Evolutionary conservation across 2,113 vertebrate genomes (phyloP).

Genomic region (Pituophis catenifer): DNA sequence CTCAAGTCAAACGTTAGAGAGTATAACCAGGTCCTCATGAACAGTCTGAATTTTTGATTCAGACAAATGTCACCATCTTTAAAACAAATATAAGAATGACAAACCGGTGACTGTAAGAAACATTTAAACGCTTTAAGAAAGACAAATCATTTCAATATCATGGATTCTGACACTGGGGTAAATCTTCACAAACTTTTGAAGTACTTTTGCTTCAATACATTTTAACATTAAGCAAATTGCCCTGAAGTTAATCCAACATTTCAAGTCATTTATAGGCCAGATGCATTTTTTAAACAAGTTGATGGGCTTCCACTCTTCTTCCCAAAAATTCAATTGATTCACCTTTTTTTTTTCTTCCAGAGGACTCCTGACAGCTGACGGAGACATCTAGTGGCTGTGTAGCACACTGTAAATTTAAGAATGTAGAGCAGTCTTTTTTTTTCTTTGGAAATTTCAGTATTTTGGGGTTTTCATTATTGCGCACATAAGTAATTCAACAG

Average conservation of each 20-base stretch:
- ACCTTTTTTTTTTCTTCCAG: background rate
- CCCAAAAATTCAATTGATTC: background rate
- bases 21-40: background rate
- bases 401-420: background rate
- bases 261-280: background rate
- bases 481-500: no score
- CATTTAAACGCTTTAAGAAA: background rate
- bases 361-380: background rate
- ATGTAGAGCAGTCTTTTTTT: background rate
- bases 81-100: background rate
- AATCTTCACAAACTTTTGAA: background rate
- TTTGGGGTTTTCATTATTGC: background rate
- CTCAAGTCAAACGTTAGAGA: background rate
- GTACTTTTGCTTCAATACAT: background rate
- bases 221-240: background rate
- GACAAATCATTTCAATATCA: background rate
- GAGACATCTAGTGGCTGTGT: conserved; percentile 15
- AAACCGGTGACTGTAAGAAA: background rate
- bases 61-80: background rate
- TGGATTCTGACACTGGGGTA: background rate
- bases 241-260: background rate
- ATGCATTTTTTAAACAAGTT: background rate
- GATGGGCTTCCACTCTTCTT: background rate
- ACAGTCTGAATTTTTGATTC: background rate
- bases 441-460: background rate